Conservation (phyloP, 2,888 invertebrate species). For the Ophion costatus region DNA sequence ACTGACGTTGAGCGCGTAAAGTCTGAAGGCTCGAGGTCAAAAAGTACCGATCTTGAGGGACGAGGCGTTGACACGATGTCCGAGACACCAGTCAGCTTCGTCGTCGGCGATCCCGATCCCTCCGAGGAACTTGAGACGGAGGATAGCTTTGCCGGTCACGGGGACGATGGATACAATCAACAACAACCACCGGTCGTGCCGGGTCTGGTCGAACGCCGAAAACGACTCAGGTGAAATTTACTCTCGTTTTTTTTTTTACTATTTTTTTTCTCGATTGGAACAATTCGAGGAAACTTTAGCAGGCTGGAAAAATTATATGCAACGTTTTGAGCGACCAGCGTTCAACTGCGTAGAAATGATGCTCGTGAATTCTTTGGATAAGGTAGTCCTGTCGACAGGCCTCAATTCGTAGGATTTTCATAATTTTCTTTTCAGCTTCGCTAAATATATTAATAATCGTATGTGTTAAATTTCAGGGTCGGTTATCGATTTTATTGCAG, state of each 20-base stretch:
- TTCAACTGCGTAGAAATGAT: too few species aligned
- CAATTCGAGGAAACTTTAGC: neutral
- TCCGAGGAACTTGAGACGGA: slow-evolving; percentile 77
- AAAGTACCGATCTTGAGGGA: slow-evolving; percentile 19
- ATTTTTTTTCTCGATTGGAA: slow-evolving; percentile 6
- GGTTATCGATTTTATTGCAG: too few species aligned
- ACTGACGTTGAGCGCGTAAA: neutral
- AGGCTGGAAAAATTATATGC: too few species aligned
- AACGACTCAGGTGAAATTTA: slow-evolving; percentile 83
- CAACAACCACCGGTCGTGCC: slow-evolving; percentile 74
- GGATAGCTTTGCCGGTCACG: slow-evolving; percentile 79
- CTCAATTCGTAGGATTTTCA: too few species aligned
- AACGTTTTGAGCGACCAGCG: too few species aligned
- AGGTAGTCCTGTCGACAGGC: too few species aligned
- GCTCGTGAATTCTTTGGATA: too few species aligned
- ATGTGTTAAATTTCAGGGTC: too few species aligned
- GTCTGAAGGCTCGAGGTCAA: slow-evolving; percentile 5
- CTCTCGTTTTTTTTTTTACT: slow-evolving; percentile 11
- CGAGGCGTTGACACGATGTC: slow-evolving; percentile 71
- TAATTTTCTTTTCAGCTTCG: too few species aligned
- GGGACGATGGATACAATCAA: slow-evolving; percentile 66
- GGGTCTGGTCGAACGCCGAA: slow-evolving; percentile 83
- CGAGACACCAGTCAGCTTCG: slow-evolving; percentile 80
- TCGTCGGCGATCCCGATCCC: slow-evolving; percentile 79
- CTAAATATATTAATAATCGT: too few species aligned